These are phyloP conservation scores for Dioctria rufipes DNA, from an alignment of 2,888 invertebrate genomes.

Conservation along the genomic window DNA sequence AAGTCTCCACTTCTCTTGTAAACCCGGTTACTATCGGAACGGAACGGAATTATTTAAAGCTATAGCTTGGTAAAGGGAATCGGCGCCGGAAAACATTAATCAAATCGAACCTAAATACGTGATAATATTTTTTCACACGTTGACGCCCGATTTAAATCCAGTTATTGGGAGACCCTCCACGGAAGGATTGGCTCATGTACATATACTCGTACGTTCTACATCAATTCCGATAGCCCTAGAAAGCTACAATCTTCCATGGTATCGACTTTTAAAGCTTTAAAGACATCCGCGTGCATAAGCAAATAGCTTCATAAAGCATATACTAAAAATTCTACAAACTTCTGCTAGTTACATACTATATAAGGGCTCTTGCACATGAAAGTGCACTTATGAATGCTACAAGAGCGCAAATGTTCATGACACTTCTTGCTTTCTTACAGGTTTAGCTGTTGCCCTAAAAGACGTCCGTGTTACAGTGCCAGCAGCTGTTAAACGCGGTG, in stretches of 20 bases:
- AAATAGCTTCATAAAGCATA: not conserved
- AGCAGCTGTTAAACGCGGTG: conserved; percentile 75
- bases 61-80: conserved; percentile 27
- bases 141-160: conserved; percentile 35
- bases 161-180: conserved; percentile 12
- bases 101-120: conserved; percentile 38
- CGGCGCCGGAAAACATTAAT: conserved; percentile 34
- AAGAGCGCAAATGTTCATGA: conserved; percentile 42
- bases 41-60: conserved; percentile 41
- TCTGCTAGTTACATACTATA: not conserved
- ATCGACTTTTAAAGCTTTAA: conserved; percentile 33
- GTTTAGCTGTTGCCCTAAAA: conserved; percentile 69
- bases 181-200: conserved; percentile 1
- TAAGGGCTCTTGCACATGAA: conserved; percentile 26
- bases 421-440: conserved; percentile 59
- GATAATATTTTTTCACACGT: conserved; percentile 44
- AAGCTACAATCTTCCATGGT: too few species aligned
- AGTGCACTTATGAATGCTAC: conserved; percentile 45
- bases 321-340: conserved; percentile 28
- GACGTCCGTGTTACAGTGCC: conserved; percentile 77
- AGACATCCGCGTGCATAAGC: conserved; percentile 11
- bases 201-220: not conserved
- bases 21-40: conserved; percentile 20
- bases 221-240: too few species aligned
- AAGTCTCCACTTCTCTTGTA: conserved; percentile 21